Evolutionary conservation across 2,888 invertebrate species (phyloP), one percentile per base, ranked within the genome.

Genomic region (Mimachlamys varia): DNA sequence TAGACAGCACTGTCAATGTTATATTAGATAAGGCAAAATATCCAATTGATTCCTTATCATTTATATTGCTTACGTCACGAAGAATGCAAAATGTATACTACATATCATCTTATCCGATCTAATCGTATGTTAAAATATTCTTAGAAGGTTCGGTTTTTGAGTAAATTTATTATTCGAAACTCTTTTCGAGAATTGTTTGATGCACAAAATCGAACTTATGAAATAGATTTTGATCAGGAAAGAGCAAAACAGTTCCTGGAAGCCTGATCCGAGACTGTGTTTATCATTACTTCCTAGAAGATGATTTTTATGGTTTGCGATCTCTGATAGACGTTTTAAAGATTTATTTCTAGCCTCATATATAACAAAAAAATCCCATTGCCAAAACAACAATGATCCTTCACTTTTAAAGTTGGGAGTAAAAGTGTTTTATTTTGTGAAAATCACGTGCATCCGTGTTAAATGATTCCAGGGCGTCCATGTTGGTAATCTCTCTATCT

Each of bases 371-470:
- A 27, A 27, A 33, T 27, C 27, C 76, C 33, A 33, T 76, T 22
- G 76, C 76, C 76, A 76, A 76, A 76, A 76, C 76, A 27, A 76
- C 27, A 76, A 76, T 76, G 33, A 76, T 76, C 76, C 76, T 13
- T 76, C 76, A 76, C 17, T 33, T 33, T 76, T 0, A 12, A 76
- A 76, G 76, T 76, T 76, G 33, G 76, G 76, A 76, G 33, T 15
- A 76, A 76, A 76, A 13, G 76, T 76, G 33, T 76, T 33, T 76
- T 27, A 76, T 76, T 76, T 76, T 76, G 76, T 76, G 76, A 76
- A 76, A 76, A 76, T 76, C 76, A 76, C 76, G 76, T 76, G 76
- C 33, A 76, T 76, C 27, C 76, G 27, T 76, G 76, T 76, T 76
- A 76, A 76, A 76, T 33, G 76, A 76, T 76, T 1, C 76, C 76